Evolutionary conservation across 2,888 invertebrate genomes (phyloP).

Genomic region (Mimachlamys varia): DNA sequence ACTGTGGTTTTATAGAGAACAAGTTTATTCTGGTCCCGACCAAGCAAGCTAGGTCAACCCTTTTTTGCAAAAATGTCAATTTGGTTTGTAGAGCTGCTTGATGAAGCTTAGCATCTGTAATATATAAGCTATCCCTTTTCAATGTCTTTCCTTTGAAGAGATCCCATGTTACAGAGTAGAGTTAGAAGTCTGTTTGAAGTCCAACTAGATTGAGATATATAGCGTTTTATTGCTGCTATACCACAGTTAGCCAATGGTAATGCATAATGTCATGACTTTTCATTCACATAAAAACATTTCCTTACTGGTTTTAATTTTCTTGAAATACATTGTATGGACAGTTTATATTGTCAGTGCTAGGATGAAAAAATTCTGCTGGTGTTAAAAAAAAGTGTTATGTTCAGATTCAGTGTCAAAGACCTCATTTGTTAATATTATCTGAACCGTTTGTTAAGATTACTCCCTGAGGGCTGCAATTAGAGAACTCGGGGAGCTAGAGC

Average conservation of each 20-base stretch:
- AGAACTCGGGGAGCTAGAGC: too few species aligned
- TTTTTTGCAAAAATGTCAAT: background rate
- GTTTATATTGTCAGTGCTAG: background rate
- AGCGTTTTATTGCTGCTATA: background rate
- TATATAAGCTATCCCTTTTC: constrained; percentile 1
- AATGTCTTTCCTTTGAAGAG: constrained; percentile 10
- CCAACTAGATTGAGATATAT: background rate
- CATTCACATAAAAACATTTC: constrained; percentile 1
- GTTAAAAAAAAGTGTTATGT: background rate
- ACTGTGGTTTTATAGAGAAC: background rate
- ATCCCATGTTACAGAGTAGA: background rate
- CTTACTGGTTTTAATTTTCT: background rate
- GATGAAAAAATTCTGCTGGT: background rate
- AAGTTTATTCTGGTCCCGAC: background rate
- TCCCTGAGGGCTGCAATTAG: background rate
- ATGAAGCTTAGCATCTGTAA: background rate
- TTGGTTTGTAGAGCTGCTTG: background rate
- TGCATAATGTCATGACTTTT: constrained; percentile 5
- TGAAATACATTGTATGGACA: background rate
- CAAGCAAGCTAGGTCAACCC: background rate
- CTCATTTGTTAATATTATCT: background rate
- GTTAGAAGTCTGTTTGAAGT: background rate
- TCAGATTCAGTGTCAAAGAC: background rate
- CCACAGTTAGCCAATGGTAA: background rate
- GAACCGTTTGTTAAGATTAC: too few species aligned